Percentiles rank a stretch among this genome's conserved stretches.
Conservation (phyloP, 2,888 invertebrate genomes). For the Tubiluchus corallicola region DNA sequence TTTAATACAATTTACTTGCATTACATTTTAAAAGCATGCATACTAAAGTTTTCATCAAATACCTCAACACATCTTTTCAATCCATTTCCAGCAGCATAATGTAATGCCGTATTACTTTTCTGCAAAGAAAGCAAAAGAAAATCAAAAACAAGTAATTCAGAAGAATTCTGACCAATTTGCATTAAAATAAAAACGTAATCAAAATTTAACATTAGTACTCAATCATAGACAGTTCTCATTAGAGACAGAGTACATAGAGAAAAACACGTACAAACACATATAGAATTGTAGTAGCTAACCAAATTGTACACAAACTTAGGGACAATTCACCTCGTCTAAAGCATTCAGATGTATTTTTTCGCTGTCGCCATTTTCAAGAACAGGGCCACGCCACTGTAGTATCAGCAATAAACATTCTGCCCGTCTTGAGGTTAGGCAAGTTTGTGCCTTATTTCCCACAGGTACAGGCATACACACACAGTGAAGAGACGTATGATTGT, state of each 20-base stretch:
- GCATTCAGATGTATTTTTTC: conserved; percentile 40
- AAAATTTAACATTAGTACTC: too few species aligned
- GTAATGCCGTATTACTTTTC: conserved; percentile 46
- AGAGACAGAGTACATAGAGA: too few species aligned
- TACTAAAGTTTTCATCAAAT: too few species aligned
- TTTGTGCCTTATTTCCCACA: too few species aligned
- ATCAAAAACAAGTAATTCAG: background rate
- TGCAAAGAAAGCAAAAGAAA: conserved; percentile 22
- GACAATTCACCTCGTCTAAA: conserved; percentile 36
- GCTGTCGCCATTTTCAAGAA: conserved; percentile 35
- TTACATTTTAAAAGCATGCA: too few species aligned
- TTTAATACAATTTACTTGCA: too few species aligned
- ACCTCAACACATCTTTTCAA: conserved; percentile 42
- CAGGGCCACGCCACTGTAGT: conserved; percentile 40
- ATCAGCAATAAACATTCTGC: conserved; percentile 42
- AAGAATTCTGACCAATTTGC: background rate
- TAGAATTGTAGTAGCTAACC: too few species aligned
- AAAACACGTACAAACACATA: too few species aligned
- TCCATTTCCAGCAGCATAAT: conserved; percentile 43
- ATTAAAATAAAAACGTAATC: too few species aligned
- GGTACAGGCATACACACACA: too few species aligned
- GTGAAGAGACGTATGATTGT: conserved; percentile 43
- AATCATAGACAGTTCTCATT: too few species aligned
- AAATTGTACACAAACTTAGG: too few species aligned
- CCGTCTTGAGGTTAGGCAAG: conserved; percentile 30